These are phyloP conservation scores for Drosophila biarmipes DNA, from an alignment of 1,140 invertebrate genomes.

Conservation along the genomic window DNA sequence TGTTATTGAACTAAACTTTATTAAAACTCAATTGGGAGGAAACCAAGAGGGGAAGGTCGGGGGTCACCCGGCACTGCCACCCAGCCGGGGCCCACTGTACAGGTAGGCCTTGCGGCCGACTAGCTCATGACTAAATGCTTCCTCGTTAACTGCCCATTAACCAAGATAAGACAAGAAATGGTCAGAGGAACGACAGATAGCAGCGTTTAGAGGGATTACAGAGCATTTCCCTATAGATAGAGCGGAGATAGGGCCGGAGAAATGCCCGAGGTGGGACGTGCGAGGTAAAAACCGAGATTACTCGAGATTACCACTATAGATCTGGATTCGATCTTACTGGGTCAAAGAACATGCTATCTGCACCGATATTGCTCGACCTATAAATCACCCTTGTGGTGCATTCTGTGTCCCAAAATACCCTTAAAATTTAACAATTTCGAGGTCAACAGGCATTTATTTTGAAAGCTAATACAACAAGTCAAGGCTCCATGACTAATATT, in stretches of 20 bases:
- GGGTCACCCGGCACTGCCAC: conserved; percentile 16
- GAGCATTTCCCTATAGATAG: conserved; percentile 1
- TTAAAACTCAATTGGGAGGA: conserved; percentile 71
- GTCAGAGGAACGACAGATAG: neutral
- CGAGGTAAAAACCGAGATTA: neutral
- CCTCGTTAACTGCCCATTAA: conserved; percentile 13
- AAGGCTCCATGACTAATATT: too few relatives aligned
- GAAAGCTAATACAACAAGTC: too few relatives aligned
- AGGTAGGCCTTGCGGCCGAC: conserved; percentile 5
- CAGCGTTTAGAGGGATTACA: conserved; percentile 9
- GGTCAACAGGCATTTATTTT: too few relatives aligned
- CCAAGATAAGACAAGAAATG: conserved; percentile 8
- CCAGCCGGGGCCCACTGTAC: neutral
- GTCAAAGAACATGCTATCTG: neutral
- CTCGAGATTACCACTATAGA: neutral
- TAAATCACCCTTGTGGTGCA: too few relatives aligned
- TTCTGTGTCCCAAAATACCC: too few relatives aligned
- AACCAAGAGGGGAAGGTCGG: conserved; percentile 37
- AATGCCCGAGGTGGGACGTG: neutral
- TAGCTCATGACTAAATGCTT: conserved; percentile 24
- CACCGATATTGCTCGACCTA: neutral
- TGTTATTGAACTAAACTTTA: conserved; percentile 72
- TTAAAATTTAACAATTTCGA: too few relatives aligned
- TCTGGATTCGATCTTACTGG: neutral
- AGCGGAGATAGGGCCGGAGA: neutral